Percentiles rank a stretch among this genome's conserved stretches.
Evolutionary conservation across 2,888 invertebrate species (phyloP).

Genomic region (Cheilosia vulpina): DNA sequence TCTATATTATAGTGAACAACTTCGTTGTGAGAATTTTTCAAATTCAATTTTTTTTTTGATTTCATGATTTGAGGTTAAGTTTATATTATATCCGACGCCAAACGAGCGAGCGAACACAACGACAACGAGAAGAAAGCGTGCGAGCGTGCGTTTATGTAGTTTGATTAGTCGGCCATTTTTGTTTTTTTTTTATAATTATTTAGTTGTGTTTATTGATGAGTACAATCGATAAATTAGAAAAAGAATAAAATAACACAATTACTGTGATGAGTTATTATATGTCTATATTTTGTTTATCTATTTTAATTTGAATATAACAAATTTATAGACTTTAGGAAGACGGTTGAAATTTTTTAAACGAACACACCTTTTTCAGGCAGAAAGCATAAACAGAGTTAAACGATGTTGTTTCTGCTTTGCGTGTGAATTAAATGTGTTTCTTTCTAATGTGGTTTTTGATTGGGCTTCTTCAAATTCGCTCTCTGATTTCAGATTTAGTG

Average conservation of each 20-base stretch:
- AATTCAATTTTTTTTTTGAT: conserved; percentile 28
- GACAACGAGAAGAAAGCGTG: conserved; percentile 65
- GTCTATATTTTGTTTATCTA: conserved; percentile 7
- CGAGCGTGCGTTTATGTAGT: conserved; percentile 61
- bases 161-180: conserved; percentile 66
- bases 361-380: too few species aligned
- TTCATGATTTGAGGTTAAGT: conserved; percentile 40
- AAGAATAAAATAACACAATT: conserved; percentile 46
- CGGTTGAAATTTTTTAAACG: too few species aligned
- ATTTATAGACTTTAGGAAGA: not conserved
- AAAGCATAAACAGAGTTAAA: too few species aligned
- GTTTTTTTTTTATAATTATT: conserved; percentile 8
- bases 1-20: conserved; percentile 84
- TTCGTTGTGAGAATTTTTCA: conserved; percentile 77
- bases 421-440: not conserved
- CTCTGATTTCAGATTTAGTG: too few species aligned
- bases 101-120: conserved; percentile 64
- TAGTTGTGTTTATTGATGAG: conserved; percentile 46
- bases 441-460: too few species aligned
- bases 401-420: too few species aligned
- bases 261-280: conserved; percentile 24
- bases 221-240: conserved; percentile 47
- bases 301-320: conserved; percentile 7
- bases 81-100: conserved; percentile 59
- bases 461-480: too few species aligned